A percentile compares a stretch with the other conserved stretches of the same genome.
These are phyloP conservation scores for Troides oblongomaculatus DNA, from an alignment of 2,888 invertebrate genomes.

Conservation along the genomic window DNA sequence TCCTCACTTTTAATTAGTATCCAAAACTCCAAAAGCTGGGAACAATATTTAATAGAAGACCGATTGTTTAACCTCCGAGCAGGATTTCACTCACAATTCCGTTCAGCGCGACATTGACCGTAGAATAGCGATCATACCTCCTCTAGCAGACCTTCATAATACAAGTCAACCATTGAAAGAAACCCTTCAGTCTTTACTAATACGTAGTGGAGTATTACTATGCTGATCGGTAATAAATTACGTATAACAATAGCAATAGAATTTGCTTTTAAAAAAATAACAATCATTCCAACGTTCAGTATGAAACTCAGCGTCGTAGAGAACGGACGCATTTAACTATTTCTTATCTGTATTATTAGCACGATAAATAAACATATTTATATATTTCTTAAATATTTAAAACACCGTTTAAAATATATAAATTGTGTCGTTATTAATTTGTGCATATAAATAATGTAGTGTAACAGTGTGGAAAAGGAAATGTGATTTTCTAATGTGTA, in stretches of 20 bases:
- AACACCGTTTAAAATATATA: slow-evolving; percentile 1
- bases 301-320: slow-evolving; percentile 1
- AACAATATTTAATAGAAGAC: no score
- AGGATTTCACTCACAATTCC: no score
- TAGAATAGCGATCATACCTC: no score
- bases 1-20: no score
- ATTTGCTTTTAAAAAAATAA: slow-evolving; percentile 19
- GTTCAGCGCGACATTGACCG: no score
- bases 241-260: slow-evolving; percentile 17
- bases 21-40: no score
- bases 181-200: no score
- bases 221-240: slow-evolving; percentile 8
- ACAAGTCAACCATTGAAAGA: no score
- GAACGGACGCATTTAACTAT: slow-evolving; percentile 12
- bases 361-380: slow-evolving; percentile 10
- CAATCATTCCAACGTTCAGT: slow-evolving; percentile 21
- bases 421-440: slow-evolving; percentile 6
- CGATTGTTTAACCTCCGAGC: no score
- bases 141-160: no score
- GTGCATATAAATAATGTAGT: not conserved
- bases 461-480: not conserved
- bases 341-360: slow-evolving; percentile 14
- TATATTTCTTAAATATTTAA: not conserved
- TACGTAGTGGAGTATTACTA: no score
- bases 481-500: no score